Conservation (phyloP, 2,797 vertebrate genomes). For the Sebastes jordani region DNA sequence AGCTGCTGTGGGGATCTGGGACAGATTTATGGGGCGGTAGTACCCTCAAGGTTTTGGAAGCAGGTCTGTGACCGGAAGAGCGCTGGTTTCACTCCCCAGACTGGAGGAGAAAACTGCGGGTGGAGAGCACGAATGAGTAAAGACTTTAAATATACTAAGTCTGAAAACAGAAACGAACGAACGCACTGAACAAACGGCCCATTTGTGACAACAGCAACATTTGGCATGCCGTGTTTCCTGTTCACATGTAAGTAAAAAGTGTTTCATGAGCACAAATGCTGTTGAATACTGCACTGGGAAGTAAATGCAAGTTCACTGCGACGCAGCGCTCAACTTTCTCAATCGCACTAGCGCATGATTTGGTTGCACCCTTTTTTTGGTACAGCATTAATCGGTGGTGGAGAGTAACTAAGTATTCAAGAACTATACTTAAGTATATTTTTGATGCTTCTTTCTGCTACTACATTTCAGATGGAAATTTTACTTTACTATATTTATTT, state of each 20-base stretch:
- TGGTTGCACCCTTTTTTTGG: too few relatives aligned
- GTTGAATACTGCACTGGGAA: background rate
- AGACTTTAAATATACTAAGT: background rate
- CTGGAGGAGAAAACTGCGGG: conserved; percentile 2
- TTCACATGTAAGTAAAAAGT: background rate
- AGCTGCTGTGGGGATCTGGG: conserved; percentile 38
- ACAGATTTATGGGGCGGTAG: conserved; percentile 44
- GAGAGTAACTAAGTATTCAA: too few relatives aligned
- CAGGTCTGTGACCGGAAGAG: conserved; percentile 35
- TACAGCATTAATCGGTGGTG: too few relatives aligned
- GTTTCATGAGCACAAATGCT: background rate
- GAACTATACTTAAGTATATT: too few relatives aligned
- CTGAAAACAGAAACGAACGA: background rate
- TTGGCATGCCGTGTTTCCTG: background rate
- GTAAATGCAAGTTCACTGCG: background rate
- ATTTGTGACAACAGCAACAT: background rate
- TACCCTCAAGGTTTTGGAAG: conserved; percentile 35
- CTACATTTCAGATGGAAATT: background rate
- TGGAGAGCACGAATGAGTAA: background rate
- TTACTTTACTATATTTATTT: background rate
- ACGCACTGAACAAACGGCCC: background rate
- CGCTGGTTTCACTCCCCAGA: conserved; percentile 7
- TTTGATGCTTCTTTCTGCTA: background rate
- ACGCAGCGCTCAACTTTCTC: background rate
- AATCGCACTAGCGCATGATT: background rate